These are phyloP conservation scores for Passer domesticus DNA, from an alignment of 2,113 vertebrate species.

Conservation along the genomic window DNA sequence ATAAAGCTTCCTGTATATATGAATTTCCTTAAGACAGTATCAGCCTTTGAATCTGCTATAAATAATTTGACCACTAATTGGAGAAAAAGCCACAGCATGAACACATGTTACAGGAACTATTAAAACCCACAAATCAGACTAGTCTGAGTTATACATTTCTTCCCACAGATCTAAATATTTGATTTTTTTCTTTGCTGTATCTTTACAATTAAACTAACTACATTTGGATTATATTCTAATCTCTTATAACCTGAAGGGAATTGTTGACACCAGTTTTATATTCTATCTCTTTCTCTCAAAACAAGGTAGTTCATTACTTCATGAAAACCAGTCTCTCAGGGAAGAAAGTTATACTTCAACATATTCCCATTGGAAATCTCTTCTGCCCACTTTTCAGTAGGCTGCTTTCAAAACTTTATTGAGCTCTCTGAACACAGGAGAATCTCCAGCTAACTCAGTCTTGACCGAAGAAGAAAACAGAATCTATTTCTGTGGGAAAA, in stretches of 20 bases:
- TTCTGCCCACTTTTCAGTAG: not conserved
- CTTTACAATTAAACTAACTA: not conserved
- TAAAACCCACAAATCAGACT: not conserved
- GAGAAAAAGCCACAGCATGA: not conserved
- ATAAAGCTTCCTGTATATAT: not conserved
- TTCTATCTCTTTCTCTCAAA: not conserved
- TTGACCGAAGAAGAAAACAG: not conserved
- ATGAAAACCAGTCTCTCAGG: not conserved
- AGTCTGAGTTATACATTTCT: not conserved
- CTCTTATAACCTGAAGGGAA: not conserved
- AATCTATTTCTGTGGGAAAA: not conserved
- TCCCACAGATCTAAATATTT: not conserved
- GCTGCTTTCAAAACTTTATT: not conserved
- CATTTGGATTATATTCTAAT: not conserved
- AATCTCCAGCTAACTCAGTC: not conserved
- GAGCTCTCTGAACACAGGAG: not conserved
- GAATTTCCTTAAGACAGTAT: not conserved
- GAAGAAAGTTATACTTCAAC: not conserved
- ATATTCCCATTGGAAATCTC: not conserved
- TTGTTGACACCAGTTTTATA: not conserved
- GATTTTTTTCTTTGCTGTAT: not conserved
- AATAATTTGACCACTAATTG: not conserved
- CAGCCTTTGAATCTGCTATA: not conserved
- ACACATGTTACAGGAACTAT: not conserved
- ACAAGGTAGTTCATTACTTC: not conserved